A percentile compares a stretch with the other conserved stretches of the same genome.
Evolutionary conservation across 1,140 invertebrate species (phyloP).

Genomic region (Pectinophora gossypiella): DNA sequence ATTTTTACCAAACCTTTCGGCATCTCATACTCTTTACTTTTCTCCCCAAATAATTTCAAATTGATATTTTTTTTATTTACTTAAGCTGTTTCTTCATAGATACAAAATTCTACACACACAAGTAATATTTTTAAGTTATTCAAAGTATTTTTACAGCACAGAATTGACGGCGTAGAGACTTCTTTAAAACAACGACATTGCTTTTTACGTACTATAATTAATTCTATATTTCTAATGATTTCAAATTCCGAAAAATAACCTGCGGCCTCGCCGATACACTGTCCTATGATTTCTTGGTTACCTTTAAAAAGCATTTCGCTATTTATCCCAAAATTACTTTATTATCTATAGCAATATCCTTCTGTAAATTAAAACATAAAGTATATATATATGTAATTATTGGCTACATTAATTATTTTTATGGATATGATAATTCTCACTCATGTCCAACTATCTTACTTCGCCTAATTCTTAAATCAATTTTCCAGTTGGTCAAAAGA

Average conservation of each 20-base stretch:
- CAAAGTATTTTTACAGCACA: conserved; percentile 58
- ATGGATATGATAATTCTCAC: conserved; percentile 60
- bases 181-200: conserved; percentile 48
- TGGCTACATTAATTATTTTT: no score
- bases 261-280: background rate
- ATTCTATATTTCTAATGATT: background rate
- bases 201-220: background rate
- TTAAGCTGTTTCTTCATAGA: background rate
- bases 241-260: background rate
- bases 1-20: background rate
- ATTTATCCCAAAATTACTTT: no score
- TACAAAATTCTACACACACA: conserved; percentile 46
- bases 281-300: no score
- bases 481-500: no score
- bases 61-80: background rate
- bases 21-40: background rate
- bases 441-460: conserved; percentile 58
- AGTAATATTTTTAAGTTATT: conserved; percentile 42
- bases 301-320: no score
- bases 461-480: no score
- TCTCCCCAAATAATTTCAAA: background rate
- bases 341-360: no score
- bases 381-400: no score
- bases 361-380: no score
- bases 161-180: conserved; percentile 71